A percentile compares a stretch with the other conserved stretches of the same genome.
Conservation (phyloP, 2,888 invertebrate genomes). For the Zygothrica quintamaculata region DNA sequence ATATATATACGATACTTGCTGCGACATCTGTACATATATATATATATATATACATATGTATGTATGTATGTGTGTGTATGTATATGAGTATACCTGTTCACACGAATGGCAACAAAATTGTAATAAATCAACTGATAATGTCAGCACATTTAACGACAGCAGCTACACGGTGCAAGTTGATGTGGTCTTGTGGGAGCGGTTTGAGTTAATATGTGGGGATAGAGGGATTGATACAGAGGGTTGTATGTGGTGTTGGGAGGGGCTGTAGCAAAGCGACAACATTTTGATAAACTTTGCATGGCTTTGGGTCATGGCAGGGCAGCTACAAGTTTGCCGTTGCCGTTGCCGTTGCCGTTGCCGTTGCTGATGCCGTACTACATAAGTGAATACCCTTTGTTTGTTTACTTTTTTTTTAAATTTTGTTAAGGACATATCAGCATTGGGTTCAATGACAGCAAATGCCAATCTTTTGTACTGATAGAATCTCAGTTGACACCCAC, state of each 20-base stretch:
- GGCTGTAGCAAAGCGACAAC: constrained; percentile 12
- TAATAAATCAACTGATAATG: constrained; percentile 80
- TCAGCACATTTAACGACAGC: constrained; percentile 68
- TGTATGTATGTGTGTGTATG: constrained; percentile 21
- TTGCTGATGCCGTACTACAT: background rate
- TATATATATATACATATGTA: background rate
- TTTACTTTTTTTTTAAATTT: background rate
- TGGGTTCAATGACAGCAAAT: too few relatives aligned
- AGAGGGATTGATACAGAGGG: too few relatives aligned
- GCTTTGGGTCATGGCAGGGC: background rate
- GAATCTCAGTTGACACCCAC: too few relatives aligned
- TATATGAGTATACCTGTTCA: constrained; percentile 30
- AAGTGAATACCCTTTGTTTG: constrained; percentile 6
- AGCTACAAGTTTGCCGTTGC: constrained; percentile 4
- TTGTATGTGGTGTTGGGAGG: too few relatives aligned
- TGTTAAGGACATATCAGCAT: too few relatives aligned
- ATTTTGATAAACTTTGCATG: constrained; percentile 37
- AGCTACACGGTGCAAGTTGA: constrained; percentile 18
- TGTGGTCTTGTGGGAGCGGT: background rate
- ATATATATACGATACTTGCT: too few relatives aligned
- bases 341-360: too few relatives aligned
- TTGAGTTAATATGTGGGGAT: too few relatives aligned
- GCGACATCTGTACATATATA: constrained; percentile 34
- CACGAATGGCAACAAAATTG: constrained; percentile 65
- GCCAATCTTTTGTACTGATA: too few relatives aligned